A percentile compares a stretch with the other conserved stretches of the same genome.
Conservation (phyloP, 1,140 invertebrate species). For the Trichogramma pretiosum region DNA sequence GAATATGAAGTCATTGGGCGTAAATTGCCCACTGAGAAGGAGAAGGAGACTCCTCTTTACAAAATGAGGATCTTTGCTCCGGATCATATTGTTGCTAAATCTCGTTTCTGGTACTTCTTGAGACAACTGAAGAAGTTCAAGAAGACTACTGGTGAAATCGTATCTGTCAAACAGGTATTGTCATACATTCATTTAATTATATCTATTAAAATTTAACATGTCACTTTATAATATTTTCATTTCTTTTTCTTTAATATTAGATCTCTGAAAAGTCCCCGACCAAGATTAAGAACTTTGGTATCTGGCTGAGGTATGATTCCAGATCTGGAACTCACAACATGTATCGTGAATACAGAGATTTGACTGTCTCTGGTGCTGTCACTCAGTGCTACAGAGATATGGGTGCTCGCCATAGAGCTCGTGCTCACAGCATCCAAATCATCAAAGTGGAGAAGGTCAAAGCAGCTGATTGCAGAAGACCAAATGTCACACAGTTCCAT, state of each 20-base stretch:
- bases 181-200: background rate
- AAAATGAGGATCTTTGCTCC: conserved; percentile 99
- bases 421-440: conserved; percentile 95
- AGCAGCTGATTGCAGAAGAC: conserved; percentile 78
- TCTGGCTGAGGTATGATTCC: conserved; percentile 96
- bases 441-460: conserved; percentile 91
- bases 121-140: conserved; percentile 96
- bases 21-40: conserved; percentile 86
- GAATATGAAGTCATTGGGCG: conserved; percentile 97
- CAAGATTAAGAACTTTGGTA: conserved; percentile 98
- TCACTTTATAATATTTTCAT: no score
- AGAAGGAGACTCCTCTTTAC: conserved; percentile 86
- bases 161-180: conserved; percentile 73
- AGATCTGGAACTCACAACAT: conserved; percentile 98
- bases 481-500: conserved; percentile 97
- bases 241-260: no score
- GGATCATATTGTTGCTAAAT: conserved; percentile 95
- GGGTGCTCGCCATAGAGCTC: conserved; percentile 94
- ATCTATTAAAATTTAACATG: background rate
- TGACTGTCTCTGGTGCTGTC: conserved; percentile 88
- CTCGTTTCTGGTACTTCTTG: conserved; percentile 98
- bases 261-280: conserved; percentile 88
- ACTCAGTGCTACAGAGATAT: conserved; percentile 99
- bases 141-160: conserved; percentile 97
- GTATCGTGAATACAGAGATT: conserved; percentile 98